These are phyloP conservation scores for Tenthredo amoena DNA, from an alignment of 2,888 invertebrate genomes.

Conservation along the genomic window DNA sequence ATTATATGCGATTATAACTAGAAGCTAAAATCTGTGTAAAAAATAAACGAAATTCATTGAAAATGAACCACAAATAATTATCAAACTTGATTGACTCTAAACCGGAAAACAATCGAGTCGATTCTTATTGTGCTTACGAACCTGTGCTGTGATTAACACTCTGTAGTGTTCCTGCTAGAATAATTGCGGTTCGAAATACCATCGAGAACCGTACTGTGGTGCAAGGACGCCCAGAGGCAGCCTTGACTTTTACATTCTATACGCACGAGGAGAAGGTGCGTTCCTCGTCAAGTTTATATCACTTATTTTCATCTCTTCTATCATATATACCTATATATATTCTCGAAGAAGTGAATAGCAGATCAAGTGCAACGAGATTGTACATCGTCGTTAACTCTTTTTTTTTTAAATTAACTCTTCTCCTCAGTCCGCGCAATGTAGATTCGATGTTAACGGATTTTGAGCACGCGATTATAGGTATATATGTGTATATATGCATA, in stretches of 20 bases:
- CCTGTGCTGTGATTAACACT: background rate
- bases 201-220: constrained; percentile 34
- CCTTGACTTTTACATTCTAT: constrained; percentile 55
- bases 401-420: background rate
- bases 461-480: background rate
- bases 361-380: background rate
- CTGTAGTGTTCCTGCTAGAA: background rate
- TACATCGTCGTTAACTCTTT: background rate
- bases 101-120: background rate
- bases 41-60: background rate
- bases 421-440: background rate
- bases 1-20: background rate
- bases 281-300: constrained; percentile 30
- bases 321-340: background rate
- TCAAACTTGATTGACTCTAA: too few relatives aligned
- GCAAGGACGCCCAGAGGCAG: constrained; percentile 53
- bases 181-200: constrained; percentile 25
- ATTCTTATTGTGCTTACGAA: background rate
- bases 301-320: background rate
- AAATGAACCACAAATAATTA: background rate
- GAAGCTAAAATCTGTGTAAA: background rate
- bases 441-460: constrained; percentile 25
- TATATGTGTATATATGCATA: background rate
- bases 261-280: constrained; percentile 8
- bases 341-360: background rate